Evolutionary conservation across 2,113 vertebrate genomes (phyloP).

Genomic region (Rafetus swinhoei): DNA sequence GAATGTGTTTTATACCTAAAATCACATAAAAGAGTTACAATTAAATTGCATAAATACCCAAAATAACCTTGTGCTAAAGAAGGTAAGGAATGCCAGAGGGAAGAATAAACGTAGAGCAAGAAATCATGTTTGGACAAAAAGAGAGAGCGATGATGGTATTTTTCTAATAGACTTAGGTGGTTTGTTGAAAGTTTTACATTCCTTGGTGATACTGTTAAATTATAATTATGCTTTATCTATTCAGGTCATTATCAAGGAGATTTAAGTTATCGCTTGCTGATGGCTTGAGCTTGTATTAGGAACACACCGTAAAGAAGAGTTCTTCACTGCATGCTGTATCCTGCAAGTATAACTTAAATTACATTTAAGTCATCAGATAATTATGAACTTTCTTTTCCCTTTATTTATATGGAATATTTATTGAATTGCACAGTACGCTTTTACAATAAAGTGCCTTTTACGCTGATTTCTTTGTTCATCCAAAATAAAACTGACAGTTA

Average conservation of each 20-base stretch:
- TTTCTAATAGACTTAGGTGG: constrained; percentile 2
- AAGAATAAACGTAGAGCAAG: constrained; percentile 41
- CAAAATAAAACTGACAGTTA: constrained; percentile 89
- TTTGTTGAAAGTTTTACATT: constrained; percentile 59
- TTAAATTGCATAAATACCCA: constrained; percentile 33
- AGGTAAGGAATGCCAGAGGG: constrained; percentile 38
- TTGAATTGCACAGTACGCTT: constrained; percentile 83
- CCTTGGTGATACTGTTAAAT: constrained; percentile 49
- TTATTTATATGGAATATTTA: constrained; percentile 87
- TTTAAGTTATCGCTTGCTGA: constrained; percentile 62
- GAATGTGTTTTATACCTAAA: not conserved
- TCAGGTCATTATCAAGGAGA: constrained; percentile 61
- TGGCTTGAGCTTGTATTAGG: constrained; percentile 48
- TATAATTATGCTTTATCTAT: constrained; percentile 59
- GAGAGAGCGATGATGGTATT: not conserved
- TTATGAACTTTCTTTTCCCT: constrained; percentile 83
- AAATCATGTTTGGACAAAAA: not conserved
- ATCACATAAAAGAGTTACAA: constrained; percentile 25
- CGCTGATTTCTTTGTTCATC: constrained; percentile 82
- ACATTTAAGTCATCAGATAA: constrained; percentile 81
- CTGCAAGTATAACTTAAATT: constrained; percentile 80
- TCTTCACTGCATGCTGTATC: constrained; percentile 47
- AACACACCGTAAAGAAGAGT: constrained; percentile 48
- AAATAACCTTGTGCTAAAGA: constrained; percentile 29
- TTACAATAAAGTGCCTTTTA: constrained; percentile 87